phyloP scores from a whole-genome alignment of 2,113 vertebrate genomes.

The Lepisosteus oculatus region DNA sequence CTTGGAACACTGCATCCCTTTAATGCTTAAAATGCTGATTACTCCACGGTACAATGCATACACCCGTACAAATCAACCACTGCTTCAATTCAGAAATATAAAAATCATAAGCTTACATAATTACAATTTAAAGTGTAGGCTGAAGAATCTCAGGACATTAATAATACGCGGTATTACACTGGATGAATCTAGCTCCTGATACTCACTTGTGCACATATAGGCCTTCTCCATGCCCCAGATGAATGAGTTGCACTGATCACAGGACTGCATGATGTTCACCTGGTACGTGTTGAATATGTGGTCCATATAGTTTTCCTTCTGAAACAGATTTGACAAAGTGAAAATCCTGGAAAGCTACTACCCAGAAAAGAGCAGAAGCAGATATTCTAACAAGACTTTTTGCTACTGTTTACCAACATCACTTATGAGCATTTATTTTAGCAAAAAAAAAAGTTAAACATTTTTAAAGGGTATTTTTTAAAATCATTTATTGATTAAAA shows the following conservation, averaged over 20 bases:
- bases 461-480: not conserved
- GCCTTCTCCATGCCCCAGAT: constrained; percentile 99
- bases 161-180: not conserved
- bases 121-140: not conserved
- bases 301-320: constrained; percentile 83
- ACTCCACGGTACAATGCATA: too few species aligned
- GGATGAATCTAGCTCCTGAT: not conserved
- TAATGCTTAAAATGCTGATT: too few species aligned
- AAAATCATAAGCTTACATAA: too few species aligned
- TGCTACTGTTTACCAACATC: not conserved
- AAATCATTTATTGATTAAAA: too few species aligned
- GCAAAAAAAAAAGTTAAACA: not conserved
- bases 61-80: too few species aligned
- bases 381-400: too few species aligned
- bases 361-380: too few species aligned
- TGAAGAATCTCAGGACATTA: not conserved
- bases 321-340: not conserved
- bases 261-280: constrained; percentile 92
- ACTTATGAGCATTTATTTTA: not conserved
- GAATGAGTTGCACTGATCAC: constrained; percentile 87
- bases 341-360: too few species aligned
- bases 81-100: too few species aligned
- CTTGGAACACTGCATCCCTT: too few species aligned
- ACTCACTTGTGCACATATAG: constrained; percentile 90
- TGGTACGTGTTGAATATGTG: constrained; percentile 88